These are phyloP conservation scores for Achatina immaculata DNA, from an alignment of 1,140 invertebrate species.

Conservation along the genomic window DNA sequence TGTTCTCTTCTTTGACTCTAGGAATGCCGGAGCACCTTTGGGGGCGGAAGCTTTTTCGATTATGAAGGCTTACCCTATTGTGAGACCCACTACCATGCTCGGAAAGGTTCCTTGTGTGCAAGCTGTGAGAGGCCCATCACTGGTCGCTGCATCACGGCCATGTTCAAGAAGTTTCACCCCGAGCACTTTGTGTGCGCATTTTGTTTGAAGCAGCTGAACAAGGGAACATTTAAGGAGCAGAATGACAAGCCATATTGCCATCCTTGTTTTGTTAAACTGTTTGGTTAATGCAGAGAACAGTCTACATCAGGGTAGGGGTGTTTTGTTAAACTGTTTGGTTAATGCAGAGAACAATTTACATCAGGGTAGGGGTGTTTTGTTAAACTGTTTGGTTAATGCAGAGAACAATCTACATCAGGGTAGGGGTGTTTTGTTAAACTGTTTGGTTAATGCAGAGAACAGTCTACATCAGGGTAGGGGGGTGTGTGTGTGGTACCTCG, in stretches of 20 bases:
- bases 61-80: slow-evolving; percentile 97
- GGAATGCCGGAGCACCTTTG: slow-evolving; percentile 93
- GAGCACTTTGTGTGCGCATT: slow-evolving; percentile 99
- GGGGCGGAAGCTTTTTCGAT: slow-evolving; percentile 93
- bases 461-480: too few relatives aligned
- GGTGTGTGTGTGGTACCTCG: too few relatives aligned
- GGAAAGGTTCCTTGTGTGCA: slow-evolving; percentile 94
- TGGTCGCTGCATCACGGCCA: slow-evolving; percentile 97
- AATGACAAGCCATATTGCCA: slow-evolving; percentile 99
- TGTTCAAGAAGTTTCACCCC: slow-evolving; percentile 99
- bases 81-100: slow-evolving; percentile 97
- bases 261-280: slow-evolving; percentile 96
- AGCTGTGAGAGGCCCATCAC: slow-evolving; percentile 96
- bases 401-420: too few relatives aligned
- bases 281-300: slow-evolving; percentile 73
- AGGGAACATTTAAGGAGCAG: slow-evolving; percentile 92
- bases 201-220: slow-evolving; percentile 96
- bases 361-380: too few relatives aligned
- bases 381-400: slow-evolving; percentile 83
- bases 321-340: slow-evolving; percentile 94
- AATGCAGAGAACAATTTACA: slow-evolving; percentile 26
- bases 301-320: too few relatives aligned
- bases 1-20: slow-evolving; percentile 71
- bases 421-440: slow-evolving; percentile 99
- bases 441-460: slow-evolving; percentile 76